A percentile compares a stretch with the other conserved stretches of the same genome.
Evolutionary conservation across 2,888 invertebrate species (phyloP).

Genomic region (Maniola hyperantus): DNA sequence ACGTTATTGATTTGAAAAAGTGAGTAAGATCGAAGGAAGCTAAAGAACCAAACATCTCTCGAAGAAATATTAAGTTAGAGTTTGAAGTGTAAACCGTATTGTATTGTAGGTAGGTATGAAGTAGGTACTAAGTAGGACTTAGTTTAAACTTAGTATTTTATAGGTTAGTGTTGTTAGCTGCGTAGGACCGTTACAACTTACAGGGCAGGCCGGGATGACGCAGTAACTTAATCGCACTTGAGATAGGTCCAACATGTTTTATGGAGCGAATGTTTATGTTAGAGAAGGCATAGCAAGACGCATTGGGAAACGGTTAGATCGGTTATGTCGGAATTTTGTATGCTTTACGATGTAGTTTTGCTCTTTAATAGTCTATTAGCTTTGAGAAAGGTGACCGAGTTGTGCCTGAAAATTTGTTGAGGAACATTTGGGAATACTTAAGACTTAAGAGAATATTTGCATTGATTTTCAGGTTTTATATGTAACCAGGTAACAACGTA

Average conservation of each 20-base stretch:
- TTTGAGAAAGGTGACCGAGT: background rate
- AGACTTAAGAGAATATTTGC: too few relatives aligned
- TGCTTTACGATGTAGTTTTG: constrained; percentile 1
- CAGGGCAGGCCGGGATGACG: constrained; percentile 11
- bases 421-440: too few relatives aligned
- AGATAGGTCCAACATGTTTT: constrained; percentile 11
- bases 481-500: too few relatives aligned
- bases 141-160: background rate
- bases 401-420: background rate
- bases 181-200: constrained; percentile 12
- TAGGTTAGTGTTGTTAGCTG: background rate
- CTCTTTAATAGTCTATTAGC: background rate
- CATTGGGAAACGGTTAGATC: background rate
- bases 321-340: constrained; percentile 1
- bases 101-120: background rate
- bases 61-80: too few relatives aligned
- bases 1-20: too few relatives aligned
- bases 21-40: too few relatives aligned
- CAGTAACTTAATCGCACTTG: constrained; percentile 10
- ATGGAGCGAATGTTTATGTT: constrained; percentile 5
- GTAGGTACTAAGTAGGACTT: background rate
- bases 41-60: background rate
- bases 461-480: too few relatives aligned
- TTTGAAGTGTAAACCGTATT: background rate
- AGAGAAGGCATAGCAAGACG: background rate